Evolutionary conservation across 2,113 vertebrate species (phyloP).

Genomic region (Tupaia tana): DNA sequence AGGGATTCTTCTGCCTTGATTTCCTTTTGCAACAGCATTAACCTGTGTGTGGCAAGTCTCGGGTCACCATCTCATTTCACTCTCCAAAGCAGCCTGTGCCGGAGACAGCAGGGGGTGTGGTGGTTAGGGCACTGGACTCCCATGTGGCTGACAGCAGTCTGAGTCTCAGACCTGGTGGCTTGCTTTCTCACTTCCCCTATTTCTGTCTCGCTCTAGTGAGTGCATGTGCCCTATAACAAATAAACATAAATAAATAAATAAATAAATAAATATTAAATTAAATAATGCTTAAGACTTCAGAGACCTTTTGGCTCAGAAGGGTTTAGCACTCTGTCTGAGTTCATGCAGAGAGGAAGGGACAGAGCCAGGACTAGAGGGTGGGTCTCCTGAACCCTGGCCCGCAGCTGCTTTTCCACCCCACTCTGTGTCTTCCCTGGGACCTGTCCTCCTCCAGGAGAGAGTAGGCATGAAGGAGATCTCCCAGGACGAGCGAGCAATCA

Average conservation of each 20-base stretch:
- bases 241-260: no score
- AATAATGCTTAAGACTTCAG: background rate
- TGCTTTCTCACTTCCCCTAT: no score
- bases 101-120: no score
- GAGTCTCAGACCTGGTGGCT: no score
- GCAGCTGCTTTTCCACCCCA: background rate
- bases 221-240: no score
- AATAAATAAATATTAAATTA: no score
- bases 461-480: background rate
- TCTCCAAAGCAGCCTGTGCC: background rate
- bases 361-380: background rate
- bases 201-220: no score
- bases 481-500: background rate
- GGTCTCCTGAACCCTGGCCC: background rate
- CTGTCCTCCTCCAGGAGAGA: background rate
- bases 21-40: background rate
- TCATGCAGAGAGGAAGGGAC: background rate
- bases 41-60: background rate
- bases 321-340: background rate
- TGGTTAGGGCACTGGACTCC: no score
- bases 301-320: background rate
- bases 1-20: background rate
- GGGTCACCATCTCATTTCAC: background rate
- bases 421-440: accelerated
- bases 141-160: no score